Evolutionary conservation across 2,113 vertebrate species (phyloP).

Genomic region (Caretta caretta): DNA sequence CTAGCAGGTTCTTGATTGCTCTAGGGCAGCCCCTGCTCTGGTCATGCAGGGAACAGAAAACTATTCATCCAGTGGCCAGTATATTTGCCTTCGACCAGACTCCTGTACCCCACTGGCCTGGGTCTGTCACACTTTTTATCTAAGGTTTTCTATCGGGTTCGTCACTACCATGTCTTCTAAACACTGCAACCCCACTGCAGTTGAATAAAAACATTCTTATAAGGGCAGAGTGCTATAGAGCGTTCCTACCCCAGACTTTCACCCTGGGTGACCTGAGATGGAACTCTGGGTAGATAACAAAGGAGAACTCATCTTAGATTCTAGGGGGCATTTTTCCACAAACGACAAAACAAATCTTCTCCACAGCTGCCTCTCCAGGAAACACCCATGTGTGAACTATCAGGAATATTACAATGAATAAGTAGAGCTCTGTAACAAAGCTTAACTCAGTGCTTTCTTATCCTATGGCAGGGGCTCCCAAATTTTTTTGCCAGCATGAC

Average conservation of each 20-base stretch:
- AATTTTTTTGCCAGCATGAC: not conserved
- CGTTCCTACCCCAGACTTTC: not conserved
- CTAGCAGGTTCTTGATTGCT: too few species aligned
- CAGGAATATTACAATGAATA: not conserved
- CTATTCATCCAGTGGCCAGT: too few species aligned
- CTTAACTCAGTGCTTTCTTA: not conserved
- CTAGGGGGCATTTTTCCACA: not conserved
- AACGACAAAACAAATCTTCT: not conserved
- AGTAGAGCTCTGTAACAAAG: constrained; percentile 6
- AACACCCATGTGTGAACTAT: not conserved
- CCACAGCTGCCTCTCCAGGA: not conserved
- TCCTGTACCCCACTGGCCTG: too few species aligned
- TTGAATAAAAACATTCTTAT: not conserved
- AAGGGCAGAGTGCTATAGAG: not conserved
- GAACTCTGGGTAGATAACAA: not conserved
- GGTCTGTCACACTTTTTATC: not conserved
- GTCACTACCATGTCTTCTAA: not conserved
- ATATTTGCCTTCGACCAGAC: too few species aligned
- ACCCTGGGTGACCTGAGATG: not conserved
- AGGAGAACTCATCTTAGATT: not conserved
- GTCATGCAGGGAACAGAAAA: too few species aligned
- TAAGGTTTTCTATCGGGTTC: not conserved
- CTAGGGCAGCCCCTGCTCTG: too few species aligned
- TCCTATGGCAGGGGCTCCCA: not conserved
- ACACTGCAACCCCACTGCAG: not conserved